A percentile compares a stretch with the other conserved stretches of the same genome.
Evolutionary conservation across 2,888 invertebrate genomes (phyloP).

Genomic region (Clunio marinus): DNA sequence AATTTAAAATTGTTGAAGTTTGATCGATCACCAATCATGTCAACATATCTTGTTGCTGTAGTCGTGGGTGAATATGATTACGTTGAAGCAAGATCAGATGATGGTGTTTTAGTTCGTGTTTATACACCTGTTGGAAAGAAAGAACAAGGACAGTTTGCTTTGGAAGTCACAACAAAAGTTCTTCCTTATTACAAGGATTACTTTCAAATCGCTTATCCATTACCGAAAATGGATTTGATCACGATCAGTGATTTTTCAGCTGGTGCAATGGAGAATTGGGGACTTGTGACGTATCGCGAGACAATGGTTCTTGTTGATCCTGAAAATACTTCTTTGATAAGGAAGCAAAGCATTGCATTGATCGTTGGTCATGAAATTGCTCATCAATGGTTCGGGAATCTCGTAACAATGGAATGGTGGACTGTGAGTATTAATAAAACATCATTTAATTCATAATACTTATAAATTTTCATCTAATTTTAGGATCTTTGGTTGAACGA

Average conservation of each 20-base stretch:
- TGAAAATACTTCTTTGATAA: conserved; percentile 78
- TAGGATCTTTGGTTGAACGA: conserved; percentile 82
- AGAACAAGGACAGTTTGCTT: conserved; percentile 85
- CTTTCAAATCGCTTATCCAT: conserved; percentile 89
- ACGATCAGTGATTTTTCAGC: conserved; percentile 94
- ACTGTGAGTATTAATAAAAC: too few species aligned
- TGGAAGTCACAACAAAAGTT: conserved; percentile 87
- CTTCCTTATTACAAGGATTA: conserved; percentile 92
- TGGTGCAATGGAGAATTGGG: conserved; percentile 99
- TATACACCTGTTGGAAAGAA: conserved; percentile 87
- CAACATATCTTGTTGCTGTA: conserved; percentile 90
- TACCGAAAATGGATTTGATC: conserved; percentile 94
- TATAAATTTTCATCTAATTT: neutral
- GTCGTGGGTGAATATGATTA: conserved; percentile 94
- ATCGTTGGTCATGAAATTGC: conserved; percentile 91
- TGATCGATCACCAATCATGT: conserved; percentile 87
- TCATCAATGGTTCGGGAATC: conserved; percentile 98
- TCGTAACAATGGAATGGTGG: conserved; percentile 99
- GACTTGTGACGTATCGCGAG: conserved; percentile 61
- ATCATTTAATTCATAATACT: too few species aligned
- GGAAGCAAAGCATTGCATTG: conserved; percentile 80
- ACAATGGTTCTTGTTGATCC: conserved; percentile 86
- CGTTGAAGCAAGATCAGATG: conserved; percentile 76
- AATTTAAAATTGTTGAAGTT: conserved; percentile 61
- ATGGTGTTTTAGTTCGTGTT: conserved; percentile 77